phyloP scores from a whole-genome alignment of 2,888 invertebrate species.

The Hipparchia semele region DNA sequence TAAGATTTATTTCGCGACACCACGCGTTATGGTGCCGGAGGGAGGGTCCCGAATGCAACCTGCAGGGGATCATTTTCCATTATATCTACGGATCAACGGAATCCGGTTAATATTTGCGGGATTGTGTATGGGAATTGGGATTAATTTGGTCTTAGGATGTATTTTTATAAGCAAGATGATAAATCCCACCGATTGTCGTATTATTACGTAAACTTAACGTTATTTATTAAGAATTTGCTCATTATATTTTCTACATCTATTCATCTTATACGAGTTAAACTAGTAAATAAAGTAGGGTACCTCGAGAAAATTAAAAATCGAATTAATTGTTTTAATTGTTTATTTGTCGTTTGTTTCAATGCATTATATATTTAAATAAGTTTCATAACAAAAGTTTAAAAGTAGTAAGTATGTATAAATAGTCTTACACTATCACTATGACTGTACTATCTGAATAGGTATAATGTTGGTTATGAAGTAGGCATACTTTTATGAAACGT shows the following conservation, averaged over 20 bases:
- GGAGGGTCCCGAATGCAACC: slow-evolving; percentile 70
- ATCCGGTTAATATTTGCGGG: slow-evolving; percentile 59
- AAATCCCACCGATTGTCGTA: neutral
- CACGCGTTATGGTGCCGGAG: slow-evolving; percentile 76
- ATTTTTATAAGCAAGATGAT: slow-evolving; percentile 47
- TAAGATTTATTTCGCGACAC: slow-evolving; percentile 80
- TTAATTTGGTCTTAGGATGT: slow-evolving; percentile 57
- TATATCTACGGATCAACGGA: slow-evolving; percentile 70
- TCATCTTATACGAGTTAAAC: neutral
- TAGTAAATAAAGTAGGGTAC: neutral
- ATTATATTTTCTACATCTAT: neutral
- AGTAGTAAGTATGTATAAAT: slow-evolving; percentile 75
- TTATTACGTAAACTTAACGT: no score
- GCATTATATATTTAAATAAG: slow-evolving; percentile 81
- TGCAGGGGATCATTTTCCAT: slow-evolving; percentile 61
- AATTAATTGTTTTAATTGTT: slow-evolving; percentile 60
- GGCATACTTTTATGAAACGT: slow-evolving; percentile 52
- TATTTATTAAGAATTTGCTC: no score
- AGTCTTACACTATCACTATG: slow-evolving; percentile 76
- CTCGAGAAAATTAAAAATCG: slow-evolving; percentile 48
- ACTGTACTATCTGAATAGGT: slow-evolving; percentile 71
- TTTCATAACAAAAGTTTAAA: slow-evolving; percentile 79
- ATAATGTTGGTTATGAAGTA: slow-evolving; percentile 62
- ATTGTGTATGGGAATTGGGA: slow-evolving; percentile 70
- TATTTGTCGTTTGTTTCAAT: slow-evolving; percentile 81